Percentiles rank a stretch among this genome's conserved stretches.
phyloP scores from a whole-genome alignment of 2,888 invertebrate species.

The Brachycybe producta region DNA sequence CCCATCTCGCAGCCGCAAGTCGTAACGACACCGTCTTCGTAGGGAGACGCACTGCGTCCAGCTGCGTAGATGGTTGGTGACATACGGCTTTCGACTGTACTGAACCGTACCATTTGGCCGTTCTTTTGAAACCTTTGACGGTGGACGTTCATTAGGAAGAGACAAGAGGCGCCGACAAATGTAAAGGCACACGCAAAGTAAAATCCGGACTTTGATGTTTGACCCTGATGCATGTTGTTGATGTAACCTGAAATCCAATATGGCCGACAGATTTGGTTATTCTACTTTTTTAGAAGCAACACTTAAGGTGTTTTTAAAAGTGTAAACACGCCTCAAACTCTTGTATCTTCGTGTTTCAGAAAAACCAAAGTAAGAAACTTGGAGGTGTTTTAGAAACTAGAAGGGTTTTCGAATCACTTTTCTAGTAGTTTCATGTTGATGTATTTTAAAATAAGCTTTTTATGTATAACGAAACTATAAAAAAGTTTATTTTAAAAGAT shows the following conservation, averaged over 20 bases:
- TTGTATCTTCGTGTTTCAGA: too few species aligned
- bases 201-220: conserved; percentile 64
- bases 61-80: background rate
- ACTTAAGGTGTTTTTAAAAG: too few species aligned
- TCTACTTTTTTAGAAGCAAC: too few species aligned
- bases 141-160: conserved; percentile 62
- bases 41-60: background rate
- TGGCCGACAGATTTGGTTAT: too few species aligned
- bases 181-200: conserved; percentile 71
- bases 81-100: conserved; percentile 9
- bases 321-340: too few species aligned
- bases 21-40: conserved; percentile 7
- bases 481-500: too few species aligned
- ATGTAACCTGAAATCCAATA: conserved; percentile 51
- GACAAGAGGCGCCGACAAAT: conserved; percentile 56
- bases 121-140: conserved; percentile 16
- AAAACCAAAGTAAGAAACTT: too few species aligned
- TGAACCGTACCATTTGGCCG: conserved; percentile 16
- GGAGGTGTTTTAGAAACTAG: too few species aligned
- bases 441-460: too few species aligned
- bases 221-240: conserved; percentile 59
- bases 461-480: too few species aligned
- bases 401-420: too few species aligned
- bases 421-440: too few species aligned
- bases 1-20: conserved; percentile 26